Evolutionary conservation across 2,888 invertebrate species (phyloP), one percentile per base, ranked within the genome.

Genomic region (Latrodectus elegans): DNA sequence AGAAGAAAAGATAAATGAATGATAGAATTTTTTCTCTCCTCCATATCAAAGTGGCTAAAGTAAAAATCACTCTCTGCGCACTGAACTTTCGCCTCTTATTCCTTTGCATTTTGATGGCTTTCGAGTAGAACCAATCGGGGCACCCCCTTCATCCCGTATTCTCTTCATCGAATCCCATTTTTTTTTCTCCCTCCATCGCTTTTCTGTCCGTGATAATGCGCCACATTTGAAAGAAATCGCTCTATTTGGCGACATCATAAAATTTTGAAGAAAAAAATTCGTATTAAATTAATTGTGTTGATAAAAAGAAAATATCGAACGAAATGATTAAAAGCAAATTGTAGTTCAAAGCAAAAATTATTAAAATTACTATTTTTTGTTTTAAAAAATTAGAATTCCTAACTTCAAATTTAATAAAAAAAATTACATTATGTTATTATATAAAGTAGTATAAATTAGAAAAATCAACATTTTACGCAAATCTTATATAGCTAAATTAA

Each of bases 21-120:
- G 85, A 85, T 85, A 84, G 78, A 84, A 78, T 78, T 49, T 74
- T 52, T 64, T 77, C 65, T 52, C 60, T 76, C 65, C 68, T 60
- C 72, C 72, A 17, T 68, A 80, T 79, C 85, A 79, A 85, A 85
- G 85, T 85, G 85, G 85, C 85, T 85, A 68, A 80, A 85, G 85
- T 79, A 85, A 80, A 79, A 85, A 85, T 85, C 85, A 80, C 79
- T 85, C 79, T 85, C 79, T 15, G 60, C 77, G n/a, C 79, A 85
- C 85, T 85, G 79, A 85, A 80, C 84, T 78, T 65, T 70, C 76
- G 83, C 83, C 76, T 73, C 84, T 77, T 83, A 83, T 83, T 83
- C 64, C 77, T 71, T 51, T 78, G 84, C 78, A 84, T 84, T 84
- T 84, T 84, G 75, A 82, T 82, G 75, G 82, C 70, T 75, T 82